Conservation (phyloP, 2,888 invertebrate species). For the Ophion costatus region DNA sequence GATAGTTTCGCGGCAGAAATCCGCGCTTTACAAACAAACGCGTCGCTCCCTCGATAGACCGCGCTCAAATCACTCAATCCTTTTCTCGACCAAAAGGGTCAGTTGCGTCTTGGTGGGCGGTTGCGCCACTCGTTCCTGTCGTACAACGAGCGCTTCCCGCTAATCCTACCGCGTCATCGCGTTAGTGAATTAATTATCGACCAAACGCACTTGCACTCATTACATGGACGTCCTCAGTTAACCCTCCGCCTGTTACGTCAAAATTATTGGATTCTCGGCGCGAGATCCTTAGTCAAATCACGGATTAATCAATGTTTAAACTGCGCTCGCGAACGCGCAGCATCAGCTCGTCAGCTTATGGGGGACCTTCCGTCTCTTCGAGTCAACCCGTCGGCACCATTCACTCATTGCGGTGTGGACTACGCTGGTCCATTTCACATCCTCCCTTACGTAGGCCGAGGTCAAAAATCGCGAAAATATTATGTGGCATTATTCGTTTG, state of each 20-base stretch:
- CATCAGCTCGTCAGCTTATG: conserved; percentile 19
- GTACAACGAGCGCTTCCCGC: conserved; percentile 24
- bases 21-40: not conserved
- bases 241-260: conserved; percentile 31
- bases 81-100: conserved; percentile 42
- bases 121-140: not conserved
- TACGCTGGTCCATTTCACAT: conserved; percentile 65
- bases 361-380: conserved; percentile 29
- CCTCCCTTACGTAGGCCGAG: not conserved
- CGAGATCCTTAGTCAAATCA: conserved; percentile 20
- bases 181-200: conserved; percentile 49
- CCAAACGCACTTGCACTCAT: conserved; percentile 38
- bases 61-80: conserved; percentile 36
- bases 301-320: conserved; percentile 55
- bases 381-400: conserved; percentile 21
- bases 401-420: conserved; percentile 58
- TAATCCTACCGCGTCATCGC: conserved; percentile 45
- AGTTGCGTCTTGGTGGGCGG: not conserved
- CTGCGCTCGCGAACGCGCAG: conserved; percentile 52
- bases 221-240: conserved; percentile 53
- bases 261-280: conserved; percentile 61
- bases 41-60: conserved; percentile 27
- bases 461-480: not conserved
- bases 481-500: conserved; percentile 66
- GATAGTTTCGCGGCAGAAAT: conserved; percentile 24